Percentiles rank a stretch among this genome's conserved stretches.
Evolutionary conservation across 2,888 invertebrate species (phyloP).

Genomic region (Linnaemya vulpina): DNA sequence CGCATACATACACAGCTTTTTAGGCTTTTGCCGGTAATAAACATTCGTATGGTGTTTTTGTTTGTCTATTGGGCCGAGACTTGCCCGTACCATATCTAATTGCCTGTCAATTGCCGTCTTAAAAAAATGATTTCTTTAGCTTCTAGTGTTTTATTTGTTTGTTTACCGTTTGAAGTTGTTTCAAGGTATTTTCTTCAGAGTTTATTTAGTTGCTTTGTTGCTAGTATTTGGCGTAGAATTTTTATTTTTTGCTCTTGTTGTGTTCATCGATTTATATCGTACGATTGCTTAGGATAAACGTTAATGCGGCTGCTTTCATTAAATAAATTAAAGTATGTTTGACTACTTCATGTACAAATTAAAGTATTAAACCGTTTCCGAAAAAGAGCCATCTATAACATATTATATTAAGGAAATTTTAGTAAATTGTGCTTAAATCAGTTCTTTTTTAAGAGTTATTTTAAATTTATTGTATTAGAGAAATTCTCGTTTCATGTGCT

Average conservation of each 20-base stretch:
- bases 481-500: no score
- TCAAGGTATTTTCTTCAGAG: constrained; percentile 55
- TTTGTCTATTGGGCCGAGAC: background rate
- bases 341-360: constrained; percentile 8
- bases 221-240: background rate
- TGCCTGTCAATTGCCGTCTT: constrained; percentile 18
- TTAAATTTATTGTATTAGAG: no score
- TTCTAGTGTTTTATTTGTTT: background rate
- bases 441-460: no score
- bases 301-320: constrained; percentile 29
- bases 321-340: constrained; percentile 36
- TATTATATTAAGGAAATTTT: no score
- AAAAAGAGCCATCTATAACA: background rate
- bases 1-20: constrained; percentile 56
- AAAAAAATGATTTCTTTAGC: constrained; percentile 18
- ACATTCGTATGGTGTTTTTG: constrained; percentile 25
- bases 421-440: no score
- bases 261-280: constrained; percentile 58
- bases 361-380: background rate
- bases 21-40: constrained; percentile 66
- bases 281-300: background rate
- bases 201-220: constrained; percentile 58
- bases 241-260: background rate
- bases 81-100: constrained; percentile 6
- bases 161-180: constrained; percentile 13